phyloP scores from a whole-genome alignment of 2,113 vertebrate species.

The Rousettus leschenaultii region DNA sequence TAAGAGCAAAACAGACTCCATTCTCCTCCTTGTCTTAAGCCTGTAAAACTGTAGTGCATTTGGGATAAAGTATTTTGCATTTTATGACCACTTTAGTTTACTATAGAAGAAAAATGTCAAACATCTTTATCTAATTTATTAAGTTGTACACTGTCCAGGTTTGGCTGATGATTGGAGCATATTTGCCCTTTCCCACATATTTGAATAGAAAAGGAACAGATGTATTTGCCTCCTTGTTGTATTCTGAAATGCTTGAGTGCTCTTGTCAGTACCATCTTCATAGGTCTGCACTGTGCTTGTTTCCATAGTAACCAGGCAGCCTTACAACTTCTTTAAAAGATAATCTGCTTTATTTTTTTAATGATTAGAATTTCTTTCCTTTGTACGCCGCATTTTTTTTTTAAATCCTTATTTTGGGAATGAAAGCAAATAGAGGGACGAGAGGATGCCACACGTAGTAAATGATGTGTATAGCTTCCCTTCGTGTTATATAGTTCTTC shows the following conservation, averaged over 20 bases:
- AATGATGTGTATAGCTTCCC: not conserved
- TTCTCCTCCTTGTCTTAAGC: constrained; percentile 62
- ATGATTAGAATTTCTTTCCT: constrained; percentile 52
- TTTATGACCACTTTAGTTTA: constrained; percentile 76
- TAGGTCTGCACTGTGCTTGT: constrained; percentile 28
- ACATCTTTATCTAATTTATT: constrained; percentile 79
- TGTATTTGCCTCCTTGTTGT: constrained; percentile 51
- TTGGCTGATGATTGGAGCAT: constrained; percentile 64
- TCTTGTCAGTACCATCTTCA: constrained; percentile 30
- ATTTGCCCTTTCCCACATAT: constrained; percentile 51
- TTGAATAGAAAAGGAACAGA: constrained; percentile 49
- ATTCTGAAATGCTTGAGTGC: constrained; percentile 48
- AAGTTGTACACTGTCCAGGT: constrained; percentile 63
- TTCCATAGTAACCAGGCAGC: constrained; percentile 45
- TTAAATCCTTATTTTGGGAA: not conserved
- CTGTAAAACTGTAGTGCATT: constrained; percentile 54
- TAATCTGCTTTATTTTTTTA: constrained; percentile 33
- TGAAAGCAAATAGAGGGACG: not conserved
- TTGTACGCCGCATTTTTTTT: not conserved
- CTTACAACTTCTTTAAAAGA: constrained; percentile 39
- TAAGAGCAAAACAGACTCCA: constrained; percentile 64
- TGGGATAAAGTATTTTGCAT: constrained; percentile 65
- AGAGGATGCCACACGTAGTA: not conserved
- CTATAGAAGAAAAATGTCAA: constrained; percentile 66
- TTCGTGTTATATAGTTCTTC: not conserved